phyloP scores from a whole-genome alignment of 2,797 vertebrate genomes.

The Artibeus lituratus region DNA sequence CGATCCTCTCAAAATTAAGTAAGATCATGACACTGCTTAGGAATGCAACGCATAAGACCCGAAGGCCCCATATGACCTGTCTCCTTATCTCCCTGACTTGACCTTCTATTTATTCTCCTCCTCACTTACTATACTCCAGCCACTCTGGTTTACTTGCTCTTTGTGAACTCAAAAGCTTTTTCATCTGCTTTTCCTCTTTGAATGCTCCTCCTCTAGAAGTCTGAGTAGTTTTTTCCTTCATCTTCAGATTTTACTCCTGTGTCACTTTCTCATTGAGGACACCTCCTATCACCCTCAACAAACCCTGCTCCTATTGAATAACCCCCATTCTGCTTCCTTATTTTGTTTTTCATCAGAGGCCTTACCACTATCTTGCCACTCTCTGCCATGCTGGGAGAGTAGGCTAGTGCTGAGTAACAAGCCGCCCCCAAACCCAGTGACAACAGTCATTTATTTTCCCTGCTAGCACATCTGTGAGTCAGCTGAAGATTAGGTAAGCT shows the following conservation, averaged over 20 bases:
- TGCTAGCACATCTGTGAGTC: neutral
- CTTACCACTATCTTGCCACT: too few relatives aligned
- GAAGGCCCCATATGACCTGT: too few relatives aligned
- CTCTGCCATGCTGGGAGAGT: neutral
- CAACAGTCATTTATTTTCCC: neutral
- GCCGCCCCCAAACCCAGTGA: neutral
- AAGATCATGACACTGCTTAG: neutral
- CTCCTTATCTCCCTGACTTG: neutral
- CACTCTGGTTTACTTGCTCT: neutral
- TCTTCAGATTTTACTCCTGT: neutral
- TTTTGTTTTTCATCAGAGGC: neutral
- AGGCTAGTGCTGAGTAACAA: neutral
- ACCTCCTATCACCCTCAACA: neutral
- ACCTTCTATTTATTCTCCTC: neutral
- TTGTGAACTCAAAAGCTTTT: neutral
- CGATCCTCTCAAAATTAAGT: neutral
- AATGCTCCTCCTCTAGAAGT: neutral
- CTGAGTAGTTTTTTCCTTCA: neutral
- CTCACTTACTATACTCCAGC: too few relatives aligned
- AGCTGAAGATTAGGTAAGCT: neutral
- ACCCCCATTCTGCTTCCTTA: neutral
- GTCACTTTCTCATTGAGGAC: neutral
- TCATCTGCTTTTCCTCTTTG: neutral
- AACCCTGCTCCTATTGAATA: neutral
- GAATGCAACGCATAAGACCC: too few relatives aligned